phyloP scores from a whole-genome alignment of 2,113 vertebrate genomes.

The Acanthisitta chloris region DNA sequence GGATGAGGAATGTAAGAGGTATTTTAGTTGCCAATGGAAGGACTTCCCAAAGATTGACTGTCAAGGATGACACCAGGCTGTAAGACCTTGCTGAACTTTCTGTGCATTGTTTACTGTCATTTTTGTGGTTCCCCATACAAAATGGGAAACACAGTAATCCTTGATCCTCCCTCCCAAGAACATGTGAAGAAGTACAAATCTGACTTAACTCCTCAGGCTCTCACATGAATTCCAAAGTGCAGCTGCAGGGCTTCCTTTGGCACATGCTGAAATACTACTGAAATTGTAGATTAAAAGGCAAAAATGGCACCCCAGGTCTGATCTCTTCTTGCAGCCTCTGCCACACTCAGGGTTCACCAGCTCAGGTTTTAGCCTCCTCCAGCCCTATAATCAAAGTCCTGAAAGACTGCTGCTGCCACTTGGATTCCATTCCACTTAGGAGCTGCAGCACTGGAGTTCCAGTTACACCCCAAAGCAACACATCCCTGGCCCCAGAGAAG shows the following conservation, averaged over 20 bases:
- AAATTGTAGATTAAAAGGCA: neutral
- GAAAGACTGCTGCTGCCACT: neutral
- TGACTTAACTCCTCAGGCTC: neutral
- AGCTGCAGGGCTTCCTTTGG: neutral
- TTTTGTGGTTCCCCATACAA: neutral
- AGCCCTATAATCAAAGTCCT: neutral
- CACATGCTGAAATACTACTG: neutral
- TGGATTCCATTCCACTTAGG: neutral
- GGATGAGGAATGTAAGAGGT: neutral
- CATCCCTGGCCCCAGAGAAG: neutral
- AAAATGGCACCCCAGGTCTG: neutral
- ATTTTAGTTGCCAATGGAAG: neutral
- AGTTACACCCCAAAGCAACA: neutral
- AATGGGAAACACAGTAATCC: neutral
- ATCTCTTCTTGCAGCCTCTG: neutral
- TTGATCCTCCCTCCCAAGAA: neutral
- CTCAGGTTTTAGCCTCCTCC: neutral
- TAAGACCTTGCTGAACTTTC: neutral
- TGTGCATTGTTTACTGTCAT: neutral
- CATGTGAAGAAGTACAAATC: neutral
- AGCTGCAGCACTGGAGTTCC: neutral
- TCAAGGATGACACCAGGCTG: neutral
- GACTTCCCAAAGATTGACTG: neutral
- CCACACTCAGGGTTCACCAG: neutral
- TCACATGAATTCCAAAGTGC: neutral